These are phyloP conservation scores for Abrostola triplasia DNA, from an alignment of 2,888 invertebrate genomes.

Conservation along the genomic window DNA sequence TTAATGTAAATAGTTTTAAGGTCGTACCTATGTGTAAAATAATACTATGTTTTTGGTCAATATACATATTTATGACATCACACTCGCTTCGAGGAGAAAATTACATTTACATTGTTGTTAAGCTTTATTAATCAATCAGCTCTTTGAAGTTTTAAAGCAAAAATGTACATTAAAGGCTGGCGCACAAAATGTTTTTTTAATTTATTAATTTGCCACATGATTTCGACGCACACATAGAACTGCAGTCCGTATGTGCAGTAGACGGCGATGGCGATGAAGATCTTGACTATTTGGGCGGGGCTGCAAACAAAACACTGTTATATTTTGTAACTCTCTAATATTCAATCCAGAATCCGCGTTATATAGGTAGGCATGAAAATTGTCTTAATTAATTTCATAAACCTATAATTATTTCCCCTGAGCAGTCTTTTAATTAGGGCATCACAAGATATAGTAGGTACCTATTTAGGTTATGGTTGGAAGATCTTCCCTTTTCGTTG, in stretches of 20 bases:
- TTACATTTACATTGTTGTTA: constrained; percentile 13
- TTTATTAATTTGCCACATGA: no score
- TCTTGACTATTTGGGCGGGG: constrained; percentile 94
- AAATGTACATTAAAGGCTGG: constrained; percentile 26
- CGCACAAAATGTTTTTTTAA: no score
- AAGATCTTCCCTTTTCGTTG: no score
- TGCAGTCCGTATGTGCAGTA: constrained; percentile 98
- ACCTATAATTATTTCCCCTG: no score
- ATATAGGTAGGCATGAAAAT: no score
- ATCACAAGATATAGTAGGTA: no score
- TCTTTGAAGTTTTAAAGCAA: constrained; percentile 20
- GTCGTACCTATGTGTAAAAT: constrained; percentile 48
- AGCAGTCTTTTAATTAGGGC: no score
- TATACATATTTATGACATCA: constrained; percentile 38
- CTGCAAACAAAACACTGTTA: constrained; percentile 83
- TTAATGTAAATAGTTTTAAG: constrained; percentile 62
- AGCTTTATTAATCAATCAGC: constrained; percentile 21
- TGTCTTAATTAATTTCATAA: no score
- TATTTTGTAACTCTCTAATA: no score
- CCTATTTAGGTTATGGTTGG: no score
- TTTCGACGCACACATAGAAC: constrained; percentile 98
- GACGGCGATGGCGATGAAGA: constrained; percentile 96
- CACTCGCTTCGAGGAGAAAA: constrained; percentile 27
- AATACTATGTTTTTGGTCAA: constrained; percentile 34
- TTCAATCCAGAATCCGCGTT: no score